A percentile compares a stretch with the other conserved stretches of the same genome.
Evolutionary conservation across 2,797 vertebrate species (phyloP).

Genomic region (Botia kubotai): DNA sequence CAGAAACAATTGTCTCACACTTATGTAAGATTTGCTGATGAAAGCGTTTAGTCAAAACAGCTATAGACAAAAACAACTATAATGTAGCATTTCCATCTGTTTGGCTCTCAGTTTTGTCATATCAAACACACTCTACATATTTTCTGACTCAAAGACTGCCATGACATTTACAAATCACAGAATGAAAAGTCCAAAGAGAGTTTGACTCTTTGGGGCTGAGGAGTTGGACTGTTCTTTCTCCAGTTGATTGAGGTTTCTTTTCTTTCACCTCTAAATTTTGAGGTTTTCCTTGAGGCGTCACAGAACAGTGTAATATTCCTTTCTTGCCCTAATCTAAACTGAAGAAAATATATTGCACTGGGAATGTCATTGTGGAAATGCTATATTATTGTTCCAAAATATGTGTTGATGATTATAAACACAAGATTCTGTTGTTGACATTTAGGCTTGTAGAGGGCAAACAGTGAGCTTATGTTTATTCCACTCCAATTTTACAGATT

Average conservation of each 20-base stretch:
- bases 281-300: slow-evolving; percentile 24
- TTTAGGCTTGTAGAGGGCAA: not conserved
- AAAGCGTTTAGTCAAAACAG: too few species aligned
- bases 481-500: not conserved
- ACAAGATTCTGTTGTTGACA: not conserved
- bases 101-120: not conserved
- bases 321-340: not conserved
- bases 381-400: not conserved
- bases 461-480: slow-evolving; percentile 19
- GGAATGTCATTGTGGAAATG: not conserved
- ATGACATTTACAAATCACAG: slow-evolving; percentile 43
- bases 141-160: slow-evolving; percentile 34
- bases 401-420: not conserved
- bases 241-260: slow-evolving; percentile 19
- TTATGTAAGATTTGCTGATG: not conserved
- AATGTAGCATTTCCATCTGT: slow-evolving; percentile 9
- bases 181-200: not conserved
- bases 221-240: slow-evolving; percentile 24
- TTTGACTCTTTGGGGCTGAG: slow-evolving; percentile 36
- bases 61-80: not conserved
- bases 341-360: not conserved
- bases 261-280: not conserved
- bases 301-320: not conserved
- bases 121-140: slow-evolving; percentile 29
- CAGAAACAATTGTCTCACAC: not conserved